A percentile compares a stretch with the other conserved stretches of the same genome.
These are phyloP conservation scores for Phaedon cochleariae DNA, from an alignment of 2,888 invertebrate genomes.

Conservation along the genomic window DNA sequence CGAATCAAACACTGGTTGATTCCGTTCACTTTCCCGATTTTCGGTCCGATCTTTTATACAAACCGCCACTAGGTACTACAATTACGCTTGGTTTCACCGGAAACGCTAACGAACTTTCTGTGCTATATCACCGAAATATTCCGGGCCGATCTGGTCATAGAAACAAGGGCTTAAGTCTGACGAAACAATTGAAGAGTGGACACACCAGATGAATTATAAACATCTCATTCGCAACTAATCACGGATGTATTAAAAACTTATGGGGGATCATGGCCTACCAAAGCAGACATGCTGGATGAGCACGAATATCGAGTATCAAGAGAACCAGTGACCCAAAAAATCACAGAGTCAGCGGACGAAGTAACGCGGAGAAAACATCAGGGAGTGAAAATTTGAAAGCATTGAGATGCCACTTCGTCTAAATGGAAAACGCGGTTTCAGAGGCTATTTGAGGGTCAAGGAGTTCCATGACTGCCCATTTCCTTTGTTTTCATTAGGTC, in stretches of 20 bases:
- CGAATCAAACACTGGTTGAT: no score
- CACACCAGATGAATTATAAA: no score
- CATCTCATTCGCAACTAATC: slow-evolving; percentile 23
- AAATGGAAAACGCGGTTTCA: background rate
- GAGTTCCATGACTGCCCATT: background rate
- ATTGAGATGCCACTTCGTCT: background rate
- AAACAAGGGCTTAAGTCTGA: no score
- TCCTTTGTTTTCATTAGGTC: no score
- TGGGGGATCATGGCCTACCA: slow-evolving; percentile 2
- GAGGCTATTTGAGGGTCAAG: background rate
- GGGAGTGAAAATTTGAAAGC: background rate
- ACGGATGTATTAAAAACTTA: slow-evolving; percentile 27
- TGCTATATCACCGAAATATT: no score
- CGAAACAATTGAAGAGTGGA: no score
- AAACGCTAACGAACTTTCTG: no score
- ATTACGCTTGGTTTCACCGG: no score
- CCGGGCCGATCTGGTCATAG: no score
- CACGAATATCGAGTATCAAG: slow-evolving; percentile 4
- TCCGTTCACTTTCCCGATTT: no score
- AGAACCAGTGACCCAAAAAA: background rate
- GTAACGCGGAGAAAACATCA: background rate
- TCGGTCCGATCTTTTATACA: no score
- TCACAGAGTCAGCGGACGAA: background rate
- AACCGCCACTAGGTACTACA: no score
- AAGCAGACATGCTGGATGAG: background rate